Base-by-base conservation (phyloP, 2,888 invertebrate species). In the Timema podura region DNA sequence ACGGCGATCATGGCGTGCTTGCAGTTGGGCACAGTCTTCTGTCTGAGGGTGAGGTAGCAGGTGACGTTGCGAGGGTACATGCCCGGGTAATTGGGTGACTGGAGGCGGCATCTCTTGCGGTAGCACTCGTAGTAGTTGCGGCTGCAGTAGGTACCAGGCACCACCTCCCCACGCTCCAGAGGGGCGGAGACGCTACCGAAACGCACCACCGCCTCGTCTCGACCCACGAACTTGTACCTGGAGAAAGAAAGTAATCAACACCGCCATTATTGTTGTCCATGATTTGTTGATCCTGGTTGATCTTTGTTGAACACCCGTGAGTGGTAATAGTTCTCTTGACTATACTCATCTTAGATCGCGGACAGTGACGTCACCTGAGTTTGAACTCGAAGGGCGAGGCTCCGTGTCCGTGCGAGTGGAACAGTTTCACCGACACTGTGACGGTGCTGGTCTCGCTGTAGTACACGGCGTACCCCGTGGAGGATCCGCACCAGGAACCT, bases 1-100 rank as follows among this genome's bases (percentile, higher is more conserved):
- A 95, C 91, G 16, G 92, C 90, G 76, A 95, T 91, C 91, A 95
- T 93, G 51, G 95, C 94, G 82, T 93, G 93, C 80, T 94, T 94
- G 81, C 94, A 94, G 64, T 91, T 92, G 13, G 94, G 93, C 73
- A 93, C 90, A 78, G 89, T 89, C 80, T 92, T 91, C 82, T 95
- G 93, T 54, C 93, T 86, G 74, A 95, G 84, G 74, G 92, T 92
- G 87, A 94, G 93, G 81, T 93, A 91, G 81, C 96, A 97, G 72
- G 94, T 93, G 45, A 96, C 94, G 82, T 96, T 96, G 74, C 95
- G 84, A 0, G 83, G 83, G 74, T 83, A 84, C 70, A 81, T 77
- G 7, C 71, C 73, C 11, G 95, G 95, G 80, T 93, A 95, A 82
- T 95, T 95, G 68, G 95, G 95, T 75, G 92, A 93, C 82, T 95